These are phyloP conservation scores for Macrosteles quadrilineatus DNA, from an alignment of 1,140 invertebrate species.

Conservation along the genomic window DNA sequence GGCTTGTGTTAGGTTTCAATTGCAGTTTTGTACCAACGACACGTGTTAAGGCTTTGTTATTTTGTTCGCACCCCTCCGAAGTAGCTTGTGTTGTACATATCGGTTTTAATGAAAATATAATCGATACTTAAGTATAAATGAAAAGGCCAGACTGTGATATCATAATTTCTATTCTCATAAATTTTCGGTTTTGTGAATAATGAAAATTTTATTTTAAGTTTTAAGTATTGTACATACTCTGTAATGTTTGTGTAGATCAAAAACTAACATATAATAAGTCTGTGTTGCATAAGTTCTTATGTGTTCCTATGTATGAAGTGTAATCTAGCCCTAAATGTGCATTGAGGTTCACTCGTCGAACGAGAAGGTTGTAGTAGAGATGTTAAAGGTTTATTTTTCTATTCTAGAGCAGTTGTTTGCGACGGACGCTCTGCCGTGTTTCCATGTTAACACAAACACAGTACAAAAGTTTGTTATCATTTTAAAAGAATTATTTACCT, in stretches of 20 bases:
- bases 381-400: conserved; percentile 25
- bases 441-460: conserved; percentile 12
- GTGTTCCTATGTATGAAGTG: conserved; percentile 14
- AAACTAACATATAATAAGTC: not conserved
- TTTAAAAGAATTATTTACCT: conserved; percentile 7
- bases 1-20: not conserved
- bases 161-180: conserved; percentile 9
- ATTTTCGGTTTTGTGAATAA: conserved; percentile 19
- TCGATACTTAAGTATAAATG: conserved; percentile 9
- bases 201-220: conserved; percentile 8
- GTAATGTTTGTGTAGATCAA: conserved; percentile 18
- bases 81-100: conserved; percentile 20
- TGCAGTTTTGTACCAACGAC: conserved; percentile 2
- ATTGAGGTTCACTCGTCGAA: not conserved
- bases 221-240: conserved; percentile 23
- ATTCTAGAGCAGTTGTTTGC: not conserved
- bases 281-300: conserved; percentile 12
- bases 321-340: conserved; percentile 23
- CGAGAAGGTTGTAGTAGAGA: conserved; percentile 20
- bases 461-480: conserved; percentile 16
- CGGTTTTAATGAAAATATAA: conserved; percentile 20
- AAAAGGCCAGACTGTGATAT: conserved; percentile 16
- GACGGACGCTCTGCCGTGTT: not conserved
- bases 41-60: conserved; percentile 1
- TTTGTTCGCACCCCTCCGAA: not conserved